Evolutionary conservation across 2,888 invertebrate genomes (phyloP).

Genomic region (Exocentrus adspersus): DNA sequence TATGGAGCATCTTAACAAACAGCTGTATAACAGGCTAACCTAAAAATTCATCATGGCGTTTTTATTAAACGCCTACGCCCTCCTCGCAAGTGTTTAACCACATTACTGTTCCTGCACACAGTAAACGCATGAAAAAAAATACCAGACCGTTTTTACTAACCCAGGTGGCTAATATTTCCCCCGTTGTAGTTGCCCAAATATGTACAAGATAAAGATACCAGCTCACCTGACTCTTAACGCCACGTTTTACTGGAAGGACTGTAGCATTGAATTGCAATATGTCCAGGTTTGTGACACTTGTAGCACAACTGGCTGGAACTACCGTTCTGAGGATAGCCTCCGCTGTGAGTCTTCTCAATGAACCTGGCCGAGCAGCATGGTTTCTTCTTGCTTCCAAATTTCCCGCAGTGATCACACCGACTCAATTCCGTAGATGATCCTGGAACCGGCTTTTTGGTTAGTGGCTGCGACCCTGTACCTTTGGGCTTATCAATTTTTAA

Average conservation of each 20-base stretch:
- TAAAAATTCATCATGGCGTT: no score
- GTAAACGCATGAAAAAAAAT: no score
- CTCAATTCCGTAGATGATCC: not conserved
- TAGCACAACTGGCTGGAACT: not conserved
- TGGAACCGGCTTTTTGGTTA: not conserved
- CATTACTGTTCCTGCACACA: no score
- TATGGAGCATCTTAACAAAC: no score
- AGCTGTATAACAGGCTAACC: no score
- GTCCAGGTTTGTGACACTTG: constrained; percentile 6
- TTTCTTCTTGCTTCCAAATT: not conserved
- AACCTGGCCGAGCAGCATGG: not conserved
- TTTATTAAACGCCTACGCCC: no score
- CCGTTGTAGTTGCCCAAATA: no score
- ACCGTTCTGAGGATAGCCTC: not conserved
- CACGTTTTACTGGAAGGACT: not conserved
- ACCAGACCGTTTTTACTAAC: no score
- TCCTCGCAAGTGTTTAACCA: no score
- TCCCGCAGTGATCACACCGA: not conserved
- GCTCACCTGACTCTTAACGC: no score
- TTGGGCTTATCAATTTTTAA: not conserved
- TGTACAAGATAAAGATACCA: no score
- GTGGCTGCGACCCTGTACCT: not conserved
- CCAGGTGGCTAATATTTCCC: no score
- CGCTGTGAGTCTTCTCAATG: not conserved
- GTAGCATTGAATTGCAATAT: not conserved